These are phyloP conservation scores for Aporophyla nigra DNA, from an alignment of 2,888 invertebrate species.

Conservation along the genomic window DNA sequence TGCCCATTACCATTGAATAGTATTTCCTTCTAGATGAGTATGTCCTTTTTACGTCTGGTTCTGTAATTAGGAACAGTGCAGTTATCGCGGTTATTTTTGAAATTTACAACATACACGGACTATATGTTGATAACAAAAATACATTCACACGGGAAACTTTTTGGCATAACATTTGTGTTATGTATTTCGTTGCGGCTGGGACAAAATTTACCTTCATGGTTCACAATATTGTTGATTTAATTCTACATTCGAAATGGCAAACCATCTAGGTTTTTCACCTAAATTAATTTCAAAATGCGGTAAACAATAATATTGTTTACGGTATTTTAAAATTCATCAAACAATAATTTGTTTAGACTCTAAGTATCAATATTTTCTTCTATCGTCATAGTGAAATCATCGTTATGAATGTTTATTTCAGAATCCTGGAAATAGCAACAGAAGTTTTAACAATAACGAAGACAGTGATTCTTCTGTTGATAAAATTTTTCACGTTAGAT, in stretches of 20 bases:
- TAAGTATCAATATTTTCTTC: neutral
- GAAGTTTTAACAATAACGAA: slow-evolving; percentile 64
- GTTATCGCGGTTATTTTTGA: slow-evolving; percentile 19
- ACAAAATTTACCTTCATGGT: neutral
- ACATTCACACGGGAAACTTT: slow-evolving; percentile 17
- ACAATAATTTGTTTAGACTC: neutral
- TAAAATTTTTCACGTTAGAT: slow-evolving; percentile 88
- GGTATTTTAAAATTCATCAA: too few relatives aligned
- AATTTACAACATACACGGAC: neutral
- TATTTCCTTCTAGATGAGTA: neutral
- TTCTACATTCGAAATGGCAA: neutral
- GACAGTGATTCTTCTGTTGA: slow-evolving; percentile 82
- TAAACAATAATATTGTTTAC: too few relatives aligned
- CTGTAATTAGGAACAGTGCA: neutral
- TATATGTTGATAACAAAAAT: slow-evolving; percentile 26
- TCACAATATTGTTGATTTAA: neutral
- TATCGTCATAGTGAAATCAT: slow-evolving; percentile 1
- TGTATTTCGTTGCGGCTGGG: neutral
- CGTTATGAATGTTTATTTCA: slow-evolving; percentile 78
- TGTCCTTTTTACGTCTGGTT: slow-evolving; percentile 1
- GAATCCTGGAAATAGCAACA: slow-evolving; percentile 75
- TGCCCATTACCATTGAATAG: neutral
- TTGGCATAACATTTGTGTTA: slow-evolving; percentile 14
- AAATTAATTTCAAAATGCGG: neutral
- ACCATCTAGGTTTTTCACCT: neutral